Percentiles rank a stretch among this genome's conserved stretches.
phyloP scores from a whole-genome alignment of 2,888 invertebrate genomes.

The Hypomecis punctinalis region DNA sequence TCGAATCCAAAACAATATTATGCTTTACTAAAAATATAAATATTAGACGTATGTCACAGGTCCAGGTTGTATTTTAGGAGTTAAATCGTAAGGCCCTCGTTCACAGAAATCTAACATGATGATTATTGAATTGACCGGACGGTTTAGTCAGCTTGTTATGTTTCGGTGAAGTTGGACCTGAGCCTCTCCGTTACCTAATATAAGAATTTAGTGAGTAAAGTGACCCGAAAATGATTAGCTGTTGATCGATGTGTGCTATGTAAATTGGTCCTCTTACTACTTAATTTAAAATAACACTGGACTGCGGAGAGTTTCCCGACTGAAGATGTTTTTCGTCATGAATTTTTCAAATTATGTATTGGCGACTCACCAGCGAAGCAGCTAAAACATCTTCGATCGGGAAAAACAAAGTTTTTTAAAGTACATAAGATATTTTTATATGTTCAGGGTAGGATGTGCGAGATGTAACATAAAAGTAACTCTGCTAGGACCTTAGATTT shows the following conservation, averaged over 20 bases:
- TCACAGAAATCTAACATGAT: constrained; percentile 5
- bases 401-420: constrained; percentile 69
- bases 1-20: constrained; percentile 64
- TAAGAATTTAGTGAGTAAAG: constrained; percentile 74
- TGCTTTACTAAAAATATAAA: constrained; percentile 71
- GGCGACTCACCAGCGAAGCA: not conserved
- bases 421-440: constrained; percentile 84
- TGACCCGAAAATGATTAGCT: constrained; percentile 71
- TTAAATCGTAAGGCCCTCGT: constrained; percentile 54
- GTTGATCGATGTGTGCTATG: constrained; percentile 79
- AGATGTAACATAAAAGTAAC: constrained; percentile 78
- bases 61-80: constrained; percentile 81
- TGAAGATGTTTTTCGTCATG: constrained; percentile 54
- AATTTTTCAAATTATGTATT: constrained; percentile 10
- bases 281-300: constrained; percentile 63
- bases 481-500: constrained; percentile 81
- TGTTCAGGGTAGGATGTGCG: constrained; percentile 76
- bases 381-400: constrained; percentile 60
- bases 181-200: constrained; percentile 77
- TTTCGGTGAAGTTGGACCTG: constrained; percentile 6
- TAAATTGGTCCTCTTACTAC: constrained; percentile 64
- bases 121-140: not conserved
- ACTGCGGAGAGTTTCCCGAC: constrained; percentile 58
- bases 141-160: not conserved
- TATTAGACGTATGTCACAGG: constrained; percentile 76